Percentiles rank a stretch among this genome's conserved stretches.
Evolutionary conservation across 2,113 vertebrate genomes (phyloP).

Genomic region (Plecturocebus donacophilus): DNA sequence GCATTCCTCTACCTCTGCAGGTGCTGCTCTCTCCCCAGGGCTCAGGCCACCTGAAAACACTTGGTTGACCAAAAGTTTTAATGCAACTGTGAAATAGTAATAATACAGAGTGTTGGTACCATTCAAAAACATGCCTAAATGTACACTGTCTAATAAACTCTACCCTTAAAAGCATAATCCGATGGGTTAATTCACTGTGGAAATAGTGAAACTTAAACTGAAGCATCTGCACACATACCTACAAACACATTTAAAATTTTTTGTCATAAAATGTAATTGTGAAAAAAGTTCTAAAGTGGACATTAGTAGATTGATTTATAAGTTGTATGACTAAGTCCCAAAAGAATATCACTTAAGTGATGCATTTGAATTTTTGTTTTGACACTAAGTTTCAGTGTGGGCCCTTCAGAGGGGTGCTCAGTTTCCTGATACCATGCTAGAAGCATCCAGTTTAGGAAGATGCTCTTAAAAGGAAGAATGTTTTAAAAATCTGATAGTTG

Average conservation of each 20-base stretch:
- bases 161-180: neutral
- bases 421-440: neutral
- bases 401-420: neutral
- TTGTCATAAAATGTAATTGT: neutral
- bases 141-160: neutral
- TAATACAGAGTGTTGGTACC: neutral
- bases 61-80: neutral
- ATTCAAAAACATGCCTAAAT: neutral
- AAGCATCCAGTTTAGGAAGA: neutral
- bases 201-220: neutral
- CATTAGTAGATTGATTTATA: neutral
- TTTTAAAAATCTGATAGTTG: neutral
- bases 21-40: neutral
- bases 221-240: neutral
- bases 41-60: neutral
- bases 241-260: neutral
- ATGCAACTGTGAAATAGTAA: neutral
- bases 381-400: neutral
- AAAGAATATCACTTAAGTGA: neutral
- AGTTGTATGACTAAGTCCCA: neutral
- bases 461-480: neutral
- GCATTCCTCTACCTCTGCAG: neutral
- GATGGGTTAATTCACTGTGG: neutral
- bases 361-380: conserved; percentile 26
- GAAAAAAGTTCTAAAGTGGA: neutral